Evolutionary conservation across 2,113 vertebrate genomes (phyloP), one percentile per base, ranked within the genome.

Genomic region (Cololabis saira): DNA sequence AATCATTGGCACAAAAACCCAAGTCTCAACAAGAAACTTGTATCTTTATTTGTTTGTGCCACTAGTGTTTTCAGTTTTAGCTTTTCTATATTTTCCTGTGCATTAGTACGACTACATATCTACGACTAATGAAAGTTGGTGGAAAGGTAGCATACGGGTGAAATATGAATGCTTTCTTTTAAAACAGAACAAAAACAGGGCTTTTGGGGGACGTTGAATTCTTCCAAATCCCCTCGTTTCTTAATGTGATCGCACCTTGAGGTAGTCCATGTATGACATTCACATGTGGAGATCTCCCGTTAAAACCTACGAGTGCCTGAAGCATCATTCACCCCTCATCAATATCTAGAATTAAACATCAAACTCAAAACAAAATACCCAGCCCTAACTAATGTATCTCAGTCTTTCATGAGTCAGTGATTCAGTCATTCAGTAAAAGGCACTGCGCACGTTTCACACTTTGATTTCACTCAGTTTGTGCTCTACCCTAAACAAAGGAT

Each of bases 401-500:
- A 92, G 91, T 92, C 68, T 67, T 50, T 18, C 27, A 19, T 14
- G 51, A 55, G 24, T 61, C 22, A 66, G 49, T 51, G 48, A 65
- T 74, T 76, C 57, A 61, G 63, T 57, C 17, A 66, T 63, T 64
- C 24, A 27, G 24, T 27, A 27, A 94, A 96, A 97, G 95, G 96
- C 96, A 96, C 95, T 93, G 94, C 91, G 93, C 94, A 92, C 94
- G 92, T 92, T 22, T 61, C 50, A 14, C 43, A 71, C 10, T 37
- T 37, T 37, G 3, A 37, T 37, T 37, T 37, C 33, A 37, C 33
- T 37, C 33, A 37, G 33, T 37, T 37, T 37, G 33, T 37, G 33
- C 33, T 37, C 33, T 37, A 37, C 33, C 33, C 33, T 11, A 37
- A 37, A 37, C 3, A 37, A 37, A 37, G 30, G 30, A 30, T 8